Conservation (phyloP, 2,797 vertebrate genomes). For the Decapterus maruadsi region DNA sequence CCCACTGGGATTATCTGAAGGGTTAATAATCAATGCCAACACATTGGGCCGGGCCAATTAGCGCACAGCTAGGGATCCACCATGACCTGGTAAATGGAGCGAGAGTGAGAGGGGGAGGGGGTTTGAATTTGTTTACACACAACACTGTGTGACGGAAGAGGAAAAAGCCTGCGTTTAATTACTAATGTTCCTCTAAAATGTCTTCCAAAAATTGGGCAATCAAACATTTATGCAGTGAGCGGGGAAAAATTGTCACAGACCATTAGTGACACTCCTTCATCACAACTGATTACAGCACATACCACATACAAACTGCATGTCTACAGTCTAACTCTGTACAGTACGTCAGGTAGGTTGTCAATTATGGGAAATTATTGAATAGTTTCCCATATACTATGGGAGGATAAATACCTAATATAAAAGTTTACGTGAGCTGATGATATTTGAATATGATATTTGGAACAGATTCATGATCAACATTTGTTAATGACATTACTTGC, state of each 20-base stretch:
- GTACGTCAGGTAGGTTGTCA: too few relatives aligned
- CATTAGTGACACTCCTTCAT: background rate
- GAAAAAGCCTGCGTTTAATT: constrained; percentile 21
- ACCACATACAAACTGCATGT: background rate
- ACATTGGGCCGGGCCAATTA: constrained; percentile 56
- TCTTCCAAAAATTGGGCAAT: constrained; percentile 31
- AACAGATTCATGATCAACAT: too few relatives aligned
- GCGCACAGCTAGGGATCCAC: constrained; percentile 57
- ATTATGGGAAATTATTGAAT: too few relatives aligned
- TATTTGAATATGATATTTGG: too few relatives aligned
- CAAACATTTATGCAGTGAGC: constrained; percentile 1
- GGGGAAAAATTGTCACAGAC: background rate
- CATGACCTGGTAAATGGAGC: constrained; percentile 59
- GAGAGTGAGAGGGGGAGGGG: constrained; percentile 23
- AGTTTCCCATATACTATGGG: too few relatives aligned
- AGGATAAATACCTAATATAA: too few relatives aligned
- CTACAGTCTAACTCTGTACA: background rate
- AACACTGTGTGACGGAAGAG: constrained; percentile 17
- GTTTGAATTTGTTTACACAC: constrained; percentile 58
- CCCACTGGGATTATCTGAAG: constrained; percentile 51
- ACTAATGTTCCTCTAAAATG: constrained; percentile 38
- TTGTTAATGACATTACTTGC: too few relatives aligned
- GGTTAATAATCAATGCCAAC: constrained; percentile 66
- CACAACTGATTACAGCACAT: constrained; percentile 6
- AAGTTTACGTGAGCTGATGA: too few relatives aligned